Base-by-base conservation (phyloP, 2,113 vertebrate genomes). In the Geococcyx californianus region DNA sequence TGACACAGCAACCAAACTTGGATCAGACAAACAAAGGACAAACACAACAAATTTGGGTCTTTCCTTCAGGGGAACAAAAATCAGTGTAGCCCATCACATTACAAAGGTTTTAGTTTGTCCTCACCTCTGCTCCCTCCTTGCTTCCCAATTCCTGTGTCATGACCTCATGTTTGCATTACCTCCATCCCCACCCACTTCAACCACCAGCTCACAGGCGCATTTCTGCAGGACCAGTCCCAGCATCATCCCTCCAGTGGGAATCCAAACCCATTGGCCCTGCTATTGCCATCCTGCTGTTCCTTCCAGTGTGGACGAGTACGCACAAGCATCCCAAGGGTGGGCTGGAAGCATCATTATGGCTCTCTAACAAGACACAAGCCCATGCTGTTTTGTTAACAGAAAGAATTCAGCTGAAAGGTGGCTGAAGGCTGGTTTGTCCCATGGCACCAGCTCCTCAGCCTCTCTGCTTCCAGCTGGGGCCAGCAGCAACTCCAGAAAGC, bases 11-110 rank as follows among this genome's bases (percentile, higher is more conserved):
- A 51, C 26, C 42, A 64, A 72, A 64, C 40, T 64, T 3, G 0
- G 33, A 26, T 29, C 28, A 31, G 55, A 63, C 0, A 0, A 76
- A 63, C 0, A 0, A 76, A 38, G 49, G 28, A 51, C 19, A 21
- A 69, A 55, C 42, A 44, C 11, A 11, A 26, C 0, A 13, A 51
- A 33, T 38, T n/a, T 44, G 69, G 9, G 5, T 31, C 49, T n/a
- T 49, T 63, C 25, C 38, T 42, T 42, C 42, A 24, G 42, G 26
- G 15, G 18, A 63, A 31, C 23, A 38, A 7, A 12, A 40, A 56
- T 16, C 28, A 52, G 12, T 3, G 10, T 13, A 25, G 42, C 62
- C 34, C 19, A 49, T 10, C 40, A 3, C 7, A 44, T 52, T 51
- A n/a, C 31, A 56, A 21, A 34, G 15, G 9, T 7, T 86, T 76